Evolutionary conservation across 2,797 vertebrate species (phyloP), one percentile per base, ranked within the genome.

Genomic region (Arvicola amphibius): DNA sequence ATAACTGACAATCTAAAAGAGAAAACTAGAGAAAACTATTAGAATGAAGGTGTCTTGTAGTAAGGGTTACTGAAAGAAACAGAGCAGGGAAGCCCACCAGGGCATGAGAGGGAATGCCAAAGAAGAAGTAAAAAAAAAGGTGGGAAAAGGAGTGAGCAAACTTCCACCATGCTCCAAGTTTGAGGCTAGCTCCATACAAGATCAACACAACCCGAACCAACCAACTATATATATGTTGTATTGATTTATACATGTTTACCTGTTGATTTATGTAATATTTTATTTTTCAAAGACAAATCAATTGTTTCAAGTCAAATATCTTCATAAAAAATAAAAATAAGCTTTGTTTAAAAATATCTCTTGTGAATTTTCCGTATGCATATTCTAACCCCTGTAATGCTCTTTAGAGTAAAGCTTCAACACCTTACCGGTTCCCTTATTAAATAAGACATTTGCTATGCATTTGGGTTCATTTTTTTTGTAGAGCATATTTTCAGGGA

Each of bases 1-100:
- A 87, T 71, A 88, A 90, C 40, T 86, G 40, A 32, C 4, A 51
- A 92, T 17, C 17, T 88, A 88, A 92, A 89, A 56, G 81, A 92
- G 23, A 6, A 83, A 81, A 67, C 9, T 59, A 56, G 81, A 92
- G 23, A 6, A 83, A 81, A 67, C 9, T 59, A 89, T 43, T 83
- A 7, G 34, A 83, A 79, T 61, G 93, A 93, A 96, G 19, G 5
- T 65, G 67, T 1, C 5, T 80, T 94, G n/a, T 56, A 56, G 16
- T 88, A 74, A 73, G 32, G 17, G 0, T 63, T 67, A 86, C 2
- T 56, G 29, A 74, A 88, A 87, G 19, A 78, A 51, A 23, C 56
- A 65, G 32, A 78, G 61, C 0, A 19, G 67, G 29, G 67, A 95
- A 65, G 48, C 23, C 11, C 34, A 73, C 23, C 27, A 74, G 65